Evolutionary conservation across 2,797 vertebrate species (phyloP).

Genomic region (Craterocephalus amniculus): DNA sequence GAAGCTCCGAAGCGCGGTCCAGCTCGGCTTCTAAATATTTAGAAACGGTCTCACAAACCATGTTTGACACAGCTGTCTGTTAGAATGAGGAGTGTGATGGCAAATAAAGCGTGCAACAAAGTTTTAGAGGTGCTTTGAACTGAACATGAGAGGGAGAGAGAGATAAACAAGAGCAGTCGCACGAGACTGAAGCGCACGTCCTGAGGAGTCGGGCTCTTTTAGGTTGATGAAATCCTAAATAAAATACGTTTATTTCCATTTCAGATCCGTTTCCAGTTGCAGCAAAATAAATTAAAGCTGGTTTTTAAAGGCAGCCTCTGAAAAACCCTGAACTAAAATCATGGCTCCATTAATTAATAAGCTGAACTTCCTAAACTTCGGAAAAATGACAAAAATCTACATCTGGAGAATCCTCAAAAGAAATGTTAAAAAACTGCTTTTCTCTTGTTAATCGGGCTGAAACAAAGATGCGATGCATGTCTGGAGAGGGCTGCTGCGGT

Average conservation of each 20-base stretch:
- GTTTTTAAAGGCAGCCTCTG: no score
- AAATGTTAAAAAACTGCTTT: neutral
- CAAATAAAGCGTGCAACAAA: slow-evolving; percentile 49
- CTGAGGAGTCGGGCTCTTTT: slow-evolving; percentile 1
- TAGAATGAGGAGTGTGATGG: slow-evolving; percentile 40
- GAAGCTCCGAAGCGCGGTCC: slow-evolving; percentile 11
- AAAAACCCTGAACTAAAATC: neutral
- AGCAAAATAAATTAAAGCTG: neutral
- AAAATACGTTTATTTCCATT: neutral
- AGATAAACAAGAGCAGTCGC: neutral
- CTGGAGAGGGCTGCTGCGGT: slow-evolving; percentile 33
- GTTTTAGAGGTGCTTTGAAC: slow-evolving; percentile 38
- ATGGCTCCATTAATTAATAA: slow-evolving; percentile 13
- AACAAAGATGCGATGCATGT: slow-evolving; percentile 20
- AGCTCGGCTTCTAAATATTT: slow-evolving; percentile 23
- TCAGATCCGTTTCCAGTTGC: slow-evolving; percentile 1
- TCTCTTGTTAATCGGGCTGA: neutral
- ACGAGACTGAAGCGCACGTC: neutral
- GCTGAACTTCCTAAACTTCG: neutral
- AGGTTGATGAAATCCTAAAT: neutral
- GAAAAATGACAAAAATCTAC: neutral
- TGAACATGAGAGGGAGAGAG: slow-evolving; percentile 37
- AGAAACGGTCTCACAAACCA: slow-evolving; percentile 31
- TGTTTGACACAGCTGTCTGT: slow-evolving; percentile 66
- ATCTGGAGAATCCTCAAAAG: neutral